Percentiles rank a stretch among this genome's conserved stretches.
These are phyloP conservation scores for Dicyrtomina minuta DNA, from an alignment of 2,888 invertebrate genomes.

Conservation along the genomic window DNA sequence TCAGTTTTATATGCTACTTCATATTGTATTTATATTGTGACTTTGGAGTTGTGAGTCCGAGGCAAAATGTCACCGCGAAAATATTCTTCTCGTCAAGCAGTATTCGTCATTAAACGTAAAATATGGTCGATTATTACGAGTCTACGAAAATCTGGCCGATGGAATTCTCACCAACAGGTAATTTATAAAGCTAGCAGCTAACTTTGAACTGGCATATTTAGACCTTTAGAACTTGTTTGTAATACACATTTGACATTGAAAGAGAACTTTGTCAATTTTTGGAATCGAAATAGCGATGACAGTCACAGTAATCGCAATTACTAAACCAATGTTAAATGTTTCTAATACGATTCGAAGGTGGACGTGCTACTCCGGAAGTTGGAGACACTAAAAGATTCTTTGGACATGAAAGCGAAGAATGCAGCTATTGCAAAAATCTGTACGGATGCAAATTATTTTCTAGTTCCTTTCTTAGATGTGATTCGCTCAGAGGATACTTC, in stretches of 20 bases:
- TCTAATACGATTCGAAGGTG: slow-evolving; percentile 34
- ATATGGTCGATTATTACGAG: slow-evolving; percentile 46
- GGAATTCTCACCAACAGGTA: slow-evolving; percentile 51
- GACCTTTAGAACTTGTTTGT: too few relatives aligned
- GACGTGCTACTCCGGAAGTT: slow-evolving; percentile 48
- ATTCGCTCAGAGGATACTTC: slow-evolving; percentile 95
- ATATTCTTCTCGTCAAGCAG: slow-evolving; percentile 25
- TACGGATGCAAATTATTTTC: slow-evolving; percentile 51
- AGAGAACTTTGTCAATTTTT: too few relatives aligned
- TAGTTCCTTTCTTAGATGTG: slow-evolving; percentile 87
- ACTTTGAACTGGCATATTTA: too few relatives aligned
- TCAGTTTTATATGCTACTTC: too few relatives aligned
- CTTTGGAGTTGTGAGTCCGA: too few relatives aligned
- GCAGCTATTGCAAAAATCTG: slow-evolving; percentile 39
- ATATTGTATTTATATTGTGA: too few relatives aligned
- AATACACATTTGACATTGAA: too few relatives aligned
- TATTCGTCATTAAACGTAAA: slow-evolving; percentile 47
- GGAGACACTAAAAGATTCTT: slow-evolving; percentile 47
- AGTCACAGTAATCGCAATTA: too few relatives aligned
- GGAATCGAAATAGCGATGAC: too few relatives aligned
- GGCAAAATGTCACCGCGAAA: slow-evolving; percentile 19
- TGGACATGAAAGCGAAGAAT: slow-evolving; percentile 39
- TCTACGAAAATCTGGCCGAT: slow-evolving; percentile 46
- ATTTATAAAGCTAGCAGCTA: too few relatives aligned
- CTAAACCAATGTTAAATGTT: too few relatives aligned